phyloP scores from a whole-genome alignment of 2,113 vertebrate species.

The Ciconia boyciana region DNA sequence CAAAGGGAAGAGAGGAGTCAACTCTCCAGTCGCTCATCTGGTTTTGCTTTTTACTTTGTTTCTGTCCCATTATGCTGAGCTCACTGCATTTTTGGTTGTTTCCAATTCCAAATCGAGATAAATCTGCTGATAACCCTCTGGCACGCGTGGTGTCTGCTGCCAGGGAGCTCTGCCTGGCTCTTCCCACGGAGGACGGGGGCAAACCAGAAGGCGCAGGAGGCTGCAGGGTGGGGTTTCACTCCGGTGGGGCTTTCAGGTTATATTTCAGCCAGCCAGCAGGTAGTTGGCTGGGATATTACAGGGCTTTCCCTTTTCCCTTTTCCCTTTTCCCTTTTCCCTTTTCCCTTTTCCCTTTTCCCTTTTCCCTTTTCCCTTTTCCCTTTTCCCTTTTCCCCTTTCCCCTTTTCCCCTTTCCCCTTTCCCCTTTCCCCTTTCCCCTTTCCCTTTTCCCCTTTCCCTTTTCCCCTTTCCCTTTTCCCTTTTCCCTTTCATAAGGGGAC shows the following conservation, averaged over 20 bases:
- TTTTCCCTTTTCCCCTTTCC: no score
- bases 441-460: no score
- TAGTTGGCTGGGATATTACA: neutral
- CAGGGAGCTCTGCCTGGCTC: neutral
- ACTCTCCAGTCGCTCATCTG: neutral
- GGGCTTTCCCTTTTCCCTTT: no score
- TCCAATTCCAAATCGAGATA: conserved; percentile 7
- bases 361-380: neutral
- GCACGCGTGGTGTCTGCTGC: accelerated
- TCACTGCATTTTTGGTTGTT: neutral
- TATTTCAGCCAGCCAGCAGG: neutral
- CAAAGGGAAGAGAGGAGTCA: neutral
- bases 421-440: no score
- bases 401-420: neutral
- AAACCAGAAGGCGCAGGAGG: neutral
- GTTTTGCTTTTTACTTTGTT: conserved; percentile 39
- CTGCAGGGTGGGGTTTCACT: neutral
- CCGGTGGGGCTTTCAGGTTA: neutral
- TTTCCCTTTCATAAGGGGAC: neutral
- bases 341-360: no score
- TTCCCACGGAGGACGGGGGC: neutral
- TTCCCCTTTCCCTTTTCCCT: no score
- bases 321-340: no score
- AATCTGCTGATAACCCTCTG: conserved; percentile 11
- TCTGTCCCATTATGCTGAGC: neutral